Conservation (phyloP, 2,113 vertebrate genomes). For the Albula goreensis region DNA sequence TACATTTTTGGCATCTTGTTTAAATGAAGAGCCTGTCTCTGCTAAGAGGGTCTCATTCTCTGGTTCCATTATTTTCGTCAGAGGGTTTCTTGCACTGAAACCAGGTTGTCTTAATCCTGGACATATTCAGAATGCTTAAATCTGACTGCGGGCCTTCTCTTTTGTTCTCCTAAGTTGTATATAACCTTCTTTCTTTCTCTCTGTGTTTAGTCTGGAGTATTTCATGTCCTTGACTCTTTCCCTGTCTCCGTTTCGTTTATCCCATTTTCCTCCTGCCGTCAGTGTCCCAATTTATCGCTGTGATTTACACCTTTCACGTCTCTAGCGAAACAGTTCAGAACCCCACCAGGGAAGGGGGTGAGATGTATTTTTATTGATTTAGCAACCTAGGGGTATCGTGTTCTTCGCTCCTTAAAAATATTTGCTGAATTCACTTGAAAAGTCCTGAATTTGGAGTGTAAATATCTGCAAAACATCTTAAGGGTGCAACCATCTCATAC, state of each 20-base stretch:
- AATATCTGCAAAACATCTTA: background rate
- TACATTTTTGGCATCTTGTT: too few species aligned
- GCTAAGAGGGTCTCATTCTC: too few species aligned
- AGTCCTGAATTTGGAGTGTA: background rate
- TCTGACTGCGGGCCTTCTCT: background rate
- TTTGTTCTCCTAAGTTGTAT: background rate
- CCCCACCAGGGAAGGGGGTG: background rate
- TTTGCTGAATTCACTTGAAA: background rate
- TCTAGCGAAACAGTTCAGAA: background rate
- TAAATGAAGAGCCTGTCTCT: too few species aligned
- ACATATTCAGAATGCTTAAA: background rate
- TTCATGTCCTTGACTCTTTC: background rate
- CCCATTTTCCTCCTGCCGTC: background rate
- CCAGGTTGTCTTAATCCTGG: background rate
- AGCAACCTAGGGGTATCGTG: background rate
- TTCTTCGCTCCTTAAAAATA: background rate
- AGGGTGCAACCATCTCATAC: background rate
- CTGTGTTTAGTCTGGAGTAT: background rate
- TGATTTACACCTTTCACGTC: background rate
- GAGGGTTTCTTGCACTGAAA: too few species aligned
- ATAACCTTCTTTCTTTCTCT: background rate
- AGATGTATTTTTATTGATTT: constrained; percentile 2
- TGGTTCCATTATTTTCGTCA: too few species aligned
- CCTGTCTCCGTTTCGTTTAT: background rate
- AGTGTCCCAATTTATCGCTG: background rate